Conservation (phyloP, 1,140 invertebrate genomes). For the Heliconius nattereri region DNA sequence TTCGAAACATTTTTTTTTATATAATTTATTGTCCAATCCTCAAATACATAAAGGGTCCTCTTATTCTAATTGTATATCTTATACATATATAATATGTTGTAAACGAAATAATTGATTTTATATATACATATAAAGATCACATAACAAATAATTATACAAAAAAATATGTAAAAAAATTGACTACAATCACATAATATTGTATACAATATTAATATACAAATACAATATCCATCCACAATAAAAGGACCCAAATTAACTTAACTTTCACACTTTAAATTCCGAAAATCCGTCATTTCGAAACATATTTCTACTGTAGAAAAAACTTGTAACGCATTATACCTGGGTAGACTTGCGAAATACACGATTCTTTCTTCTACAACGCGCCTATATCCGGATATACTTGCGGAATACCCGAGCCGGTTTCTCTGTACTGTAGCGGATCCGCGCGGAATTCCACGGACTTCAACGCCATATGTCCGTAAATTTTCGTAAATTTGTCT, state of each 20-base stretch:
- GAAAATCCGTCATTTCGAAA: background rate
- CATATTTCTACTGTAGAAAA: too few species aligned
- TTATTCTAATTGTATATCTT: background rate
- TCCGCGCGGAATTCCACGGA: conserved; percentile 96
- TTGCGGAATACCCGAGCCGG: conserved; percentile 73
- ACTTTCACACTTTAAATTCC: conserved; percentile 5
- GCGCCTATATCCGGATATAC: conserved; percentile 95
- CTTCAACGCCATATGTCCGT: conserved; percentile 93
- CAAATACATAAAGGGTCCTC: conserved; percentile 30
- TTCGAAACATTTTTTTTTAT: conserved; percentile 44
- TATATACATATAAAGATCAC: background rate
- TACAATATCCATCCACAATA: background rate
- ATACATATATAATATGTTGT: background rate
- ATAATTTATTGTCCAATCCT: conserved; percentile 72
- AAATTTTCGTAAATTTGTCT: conserved; percentile 91
- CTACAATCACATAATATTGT: background rate
- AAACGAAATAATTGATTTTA: background rate
- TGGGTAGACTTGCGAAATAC: too few species aligned
- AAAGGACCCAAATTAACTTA: conserved; percentile 6
- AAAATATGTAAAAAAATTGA: background rate
- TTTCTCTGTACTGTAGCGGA: conserved; percentile 95
- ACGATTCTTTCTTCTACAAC: conserved; percentile 80
- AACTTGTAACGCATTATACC: too few species aligned
- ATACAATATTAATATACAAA: background rate
- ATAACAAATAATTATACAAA: background rate